phyloP scores from a whole-genome alignment of 2,888 invertebrate genomes.

The Yponomeuta plumbellus region DNA sequence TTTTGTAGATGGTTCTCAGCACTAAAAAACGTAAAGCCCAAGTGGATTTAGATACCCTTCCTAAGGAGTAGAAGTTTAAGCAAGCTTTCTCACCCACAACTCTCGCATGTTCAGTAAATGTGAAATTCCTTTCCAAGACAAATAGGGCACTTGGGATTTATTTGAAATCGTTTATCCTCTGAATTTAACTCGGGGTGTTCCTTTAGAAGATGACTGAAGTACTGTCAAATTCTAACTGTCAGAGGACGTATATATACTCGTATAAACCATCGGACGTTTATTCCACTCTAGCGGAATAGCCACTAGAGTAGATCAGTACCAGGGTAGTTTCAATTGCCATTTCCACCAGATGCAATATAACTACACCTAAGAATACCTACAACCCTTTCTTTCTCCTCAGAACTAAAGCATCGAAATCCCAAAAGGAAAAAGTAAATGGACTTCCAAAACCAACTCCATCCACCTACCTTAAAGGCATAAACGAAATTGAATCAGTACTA shows the following conservation, averaged over 20 bases:
- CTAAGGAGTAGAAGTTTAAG: neutral
- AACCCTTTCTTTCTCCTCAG: neutral
- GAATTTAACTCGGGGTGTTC: no score
- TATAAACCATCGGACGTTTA: no score
- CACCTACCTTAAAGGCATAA: neutral
- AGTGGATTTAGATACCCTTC: neutral
- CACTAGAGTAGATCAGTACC: no score
- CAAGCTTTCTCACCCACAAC: neutral
- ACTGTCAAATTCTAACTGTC: no score
- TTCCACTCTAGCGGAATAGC: no score
- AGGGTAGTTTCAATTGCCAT: no score
- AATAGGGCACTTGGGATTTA: neutral
- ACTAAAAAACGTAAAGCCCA: neutral
- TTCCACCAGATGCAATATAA: neutral
- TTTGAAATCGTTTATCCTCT: no score
- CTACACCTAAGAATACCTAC: neutral
- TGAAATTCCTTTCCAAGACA: neutral
- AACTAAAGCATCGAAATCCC: neutral
- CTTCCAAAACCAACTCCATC: neutral
- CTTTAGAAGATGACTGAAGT: neutral
- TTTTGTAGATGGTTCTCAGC: neutral
- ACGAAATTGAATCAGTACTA: conserved; percentile 3
- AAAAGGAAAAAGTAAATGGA: neutral
- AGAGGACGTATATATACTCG: no score
- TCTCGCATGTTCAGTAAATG: neutral